Conservation (phyloP, 2,888 invertebrate genomes). For the Danaus chrysippus region DNA sequence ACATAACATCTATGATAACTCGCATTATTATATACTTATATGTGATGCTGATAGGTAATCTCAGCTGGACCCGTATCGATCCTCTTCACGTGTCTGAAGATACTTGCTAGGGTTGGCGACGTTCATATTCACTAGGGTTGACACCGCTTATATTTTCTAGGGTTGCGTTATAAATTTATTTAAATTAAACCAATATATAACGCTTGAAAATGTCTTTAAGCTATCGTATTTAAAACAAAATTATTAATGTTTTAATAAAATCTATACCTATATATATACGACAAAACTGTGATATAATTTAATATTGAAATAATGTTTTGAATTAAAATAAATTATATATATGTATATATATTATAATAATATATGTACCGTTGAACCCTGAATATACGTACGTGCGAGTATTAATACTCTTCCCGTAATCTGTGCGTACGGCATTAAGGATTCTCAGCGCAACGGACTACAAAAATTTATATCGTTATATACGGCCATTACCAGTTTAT, state of each 20-base stretch:
- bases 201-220: too few relatives aligned
- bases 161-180: too few relatives aligned
- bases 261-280: too few relatives aligned
- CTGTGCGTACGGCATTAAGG: slow-evolving; percentile 64
- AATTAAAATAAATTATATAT: background rate
- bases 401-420: slow-evolving; percentile 62
- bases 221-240: too few relatives aligned
- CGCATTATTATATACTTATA: background rate
- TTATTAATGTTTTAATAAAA: too few relatives aligned
- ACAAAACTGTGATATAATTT: too few relatives aligned
- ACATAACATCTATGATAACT: background rate
- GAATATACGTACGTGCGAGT: slow-evolving; percentile 38
- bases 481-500: slow-evolving; percentile 48
- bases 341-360: background rate
- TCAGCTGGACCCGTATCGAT: slow-evolving; percentile 4
- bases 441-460: slow-evolving; percentile 64
- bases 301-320: too few relatives aligned
- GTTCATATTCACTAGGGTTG: too few relatives aligned
- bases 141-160: too few relatives aligned
- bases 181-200: too few relatives aligned
- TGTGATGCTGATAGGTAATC: slow-evolving; percentile 1
- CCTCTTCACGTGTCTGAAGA: background rate
- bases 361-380: slow-evolving; percentile 30
- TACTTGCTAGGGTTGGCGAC: background rate
- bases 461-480: slow-evolving; percentile 77